Conservation (phyloP, 2,888 invertebrate genomes). For the Minunthozetes semirufus region DNA sequence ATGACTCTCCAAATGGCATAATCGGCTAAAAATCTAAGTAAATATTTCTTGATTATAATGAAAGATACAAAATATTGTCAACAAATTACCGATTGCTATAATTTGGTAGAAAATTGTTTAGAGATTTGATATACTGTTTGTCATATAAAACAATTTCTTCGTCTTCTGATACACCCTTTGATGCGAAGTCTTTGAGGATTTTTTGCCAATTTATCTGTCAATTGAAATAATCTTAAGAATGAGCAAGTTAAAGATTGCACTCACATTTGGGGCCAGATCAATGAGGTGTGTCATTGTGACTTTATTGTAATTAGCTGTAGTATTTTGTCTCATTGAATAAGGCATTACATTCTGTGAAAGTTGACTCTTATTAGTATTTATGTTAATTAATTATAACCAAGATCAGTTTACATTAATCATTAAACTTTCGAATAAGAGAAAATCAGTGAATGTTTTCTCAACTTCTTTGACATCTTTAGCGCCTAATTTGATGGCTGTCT, state of each 20-base stretch:
- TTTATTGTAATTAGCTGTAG: slow-evolving; percentile 79
- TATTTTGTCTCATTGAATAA: slow-evolving; percentile 80
- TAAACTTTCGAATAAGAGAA: slow-evolving; percentile 68
- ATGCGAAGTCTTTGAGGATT: slow-evolving; percentile 73
- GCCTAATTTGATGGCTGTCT: slow-evolving; percentile 74
- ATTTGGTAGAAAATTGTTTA: background rate
- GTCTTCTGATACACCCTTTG: slow-evolving; percentile 51
- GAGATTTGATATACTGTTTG: slow-evolving; percentile 22
- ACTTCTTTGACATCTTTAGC: too few relatives aligned
- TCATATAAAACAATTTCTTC: slow-evolving; percentile 74
- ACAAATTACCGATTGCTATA: slow-evolving; percentile 20
- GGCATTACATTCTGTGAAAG: slow-evolving; percentile 66
- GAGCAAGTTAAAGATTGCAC: slow-evolving; percentile 36
- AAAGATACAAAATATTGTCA: too few relatives aligned
- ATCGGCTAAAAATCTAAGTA: slow-evolving; percentile 62
- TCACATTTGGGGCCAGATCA: slow-evolving; percentile 55
- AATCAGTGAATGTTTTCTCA: too few relatives aligned
- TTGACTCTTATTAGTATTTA: background rate
- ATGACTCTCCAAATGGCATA: slow-evolving; percentile 85
- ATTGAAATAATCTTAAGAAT: too few relatives aligned
- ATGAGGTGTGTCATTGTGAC: slow-evolving; percentile 73
- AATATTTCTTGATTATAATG: too few relatives aligned
- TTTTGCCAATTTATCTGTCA: slow-evolving; percentile 51
- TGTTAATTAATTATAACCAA: too few relatives aligned
- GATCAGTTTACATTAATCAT: slow-evolving; percentile 76